Conservation (phyloP, 2,113 vertebrate species). For the Corydoras sp. region DNA sequence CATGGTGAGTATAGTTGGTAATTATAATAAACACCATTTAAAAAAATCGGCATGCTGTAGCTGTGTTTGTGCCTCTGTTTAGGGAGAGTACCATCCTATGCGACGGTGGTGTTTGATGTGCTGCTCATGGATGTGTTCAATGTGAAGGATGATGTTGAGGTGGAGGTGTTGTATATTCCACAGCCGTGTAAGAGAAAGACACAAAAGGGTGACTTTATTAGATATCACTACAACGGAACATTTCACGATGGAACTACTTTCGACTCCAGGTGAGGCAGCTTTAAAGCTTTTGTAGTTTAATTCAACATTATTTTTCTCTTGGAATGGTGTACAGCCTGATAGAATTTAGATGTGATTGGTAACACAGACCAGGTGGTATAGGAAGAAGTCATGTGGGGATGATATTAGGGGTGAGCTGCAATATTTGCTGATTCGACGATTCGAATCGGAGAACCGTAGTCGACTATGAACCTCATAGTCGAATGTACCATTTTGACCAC, state of each 20-base stretch:
- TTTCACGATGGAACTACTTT: conserved; percentile 85
- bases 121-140: conserved; percentile 88
- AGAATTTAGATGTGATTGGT: neutral
- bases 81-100: conserved; percentile 83
- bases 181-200: conserved; percentile 72
- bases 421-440: too few species aligned
- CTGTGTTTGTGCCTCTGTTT: conserved; percentile 1
- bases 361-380: too few species aligned
- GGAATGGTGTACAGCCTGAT: neutral
- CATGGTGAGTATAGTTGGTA: conserved; percentile 64
- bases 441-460: too few species aligned
- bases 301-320: too few species aligned
- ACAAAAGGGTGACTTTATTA: conserved; percentile 79
- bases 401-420: too few species aligned
- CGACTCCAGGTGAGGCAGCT: conserved; percentile 82
- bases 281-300: too few species aligned
- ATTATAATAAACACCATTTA: neutral
- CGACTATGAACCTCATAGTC: too few species aligned
- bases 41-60: neutral
- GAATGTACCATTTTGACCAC: too few species aligned
- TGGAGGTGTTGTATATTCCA: conserved; percentile 72
- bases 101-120: conserved; percentile 84
- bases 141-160: conserved; percentile 75
- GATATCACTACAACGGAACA: conserved; percentile 94
- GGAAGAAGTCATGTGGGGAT: too few species aligned